Conservation (phyloP, 2,113 vertebrate genomes). For the Seriola quinqueradiata region DNA sequence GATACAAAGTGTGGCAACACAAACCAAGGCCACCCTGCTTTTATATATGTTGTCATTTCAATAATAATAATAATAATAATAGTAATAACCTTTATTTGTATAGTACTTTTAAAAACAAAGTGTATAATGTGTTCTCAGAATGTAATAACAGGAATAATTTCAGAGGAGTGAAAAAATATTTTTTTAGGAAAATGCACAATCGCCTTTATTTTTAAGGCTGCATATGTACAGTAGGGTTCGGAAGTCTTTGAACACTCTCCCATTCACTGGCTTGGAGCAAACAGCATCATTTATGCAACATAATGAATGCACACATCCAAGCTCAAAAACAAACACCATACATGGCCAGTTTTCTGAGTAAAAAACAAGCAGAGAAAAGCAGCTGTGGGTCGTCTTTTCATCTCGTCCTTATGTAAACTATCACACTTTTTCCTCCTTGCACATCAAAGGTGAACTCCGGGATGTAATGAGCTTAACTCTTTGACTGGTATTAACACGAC, state of each 20-base stretch:
- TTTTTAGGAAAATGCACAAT: neutral
- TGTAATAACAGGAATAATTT: too few relatives aligned
- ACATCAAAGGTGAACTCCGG: conserved; percentile 63
- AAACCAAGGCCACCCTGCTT: neutral
- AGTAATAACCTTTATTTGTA: neutral
- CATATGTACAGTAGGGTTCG: neutral
- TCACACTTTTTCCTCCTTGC: conserved; percentile 37
- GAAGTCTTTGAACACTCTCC: too few relatives aligned
- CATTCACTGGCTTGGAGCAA: neutral
- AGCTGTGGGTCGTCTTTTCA: neutral
- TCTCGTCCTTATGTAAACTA: conserved; percentile 49
- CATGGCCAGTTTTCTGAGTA: neutral
- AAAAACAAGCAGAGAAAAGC: conserved; percentile 2
- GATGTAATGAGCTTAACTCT: conserved; percentile 68
- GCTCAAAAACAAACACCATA: neutral
- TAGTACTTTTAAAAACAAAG: too few relatives aligned
- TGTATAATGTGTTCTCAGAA: too few relatives aligned
- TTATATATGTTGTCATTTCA: neutral
- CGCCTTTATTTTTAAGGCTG: neutral
- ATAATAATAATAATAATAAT: neutral
- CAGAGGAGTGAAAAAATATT: too few relatives aligned
- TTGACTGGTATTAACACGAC: conserved; percentile 53
- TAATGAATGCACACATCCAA: neutral
- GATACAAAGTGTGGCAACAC: conserved; percentile 2
- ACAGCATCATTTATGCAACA: neutral